Evolutionary conservation across 2,888 invertebrate species (phyloP).

Genomic region (Chloroclysta siterata): DNA sequence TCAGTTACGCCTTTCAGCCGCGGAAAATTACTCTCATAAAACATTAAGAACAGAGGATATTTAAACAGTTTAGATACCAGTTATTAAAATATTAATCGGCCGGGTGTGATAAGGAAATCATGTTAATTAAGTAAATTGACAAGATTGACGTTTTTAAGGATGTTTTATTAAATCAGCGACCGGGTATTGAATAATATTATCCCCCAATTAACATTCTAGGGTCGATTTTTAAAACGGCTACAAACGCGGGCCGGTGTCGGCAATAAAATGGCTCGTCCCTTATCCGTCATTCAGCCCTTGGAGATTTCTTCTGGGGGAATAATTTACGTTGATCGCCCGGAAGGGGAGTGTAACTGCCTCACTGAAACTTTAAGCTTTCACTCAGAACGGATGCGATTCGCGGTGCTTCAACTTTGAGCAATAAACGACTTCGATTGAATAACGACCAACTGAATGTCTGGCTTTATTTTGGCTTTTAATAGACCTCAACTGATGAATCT

Average conservation of each 20-base stretch:
- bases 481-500: not conserved
- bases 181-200: slow-evolving; percentile 78
- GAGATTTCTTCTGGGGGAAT: slow-evolving; percentile 83
- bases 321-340: slow-evolving; percentile 83
- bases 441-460: slow-evolving; percentile 54
- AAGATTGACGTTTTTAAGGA: slow-evolving; percentile 46
- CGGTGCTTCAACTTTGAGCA: slow-evolving; percentile 76
- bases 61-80: slow-evolving; percentile 69
- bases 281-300: slow-evolving; percentile 83
- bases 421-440: slow-evolving; percentile 77
- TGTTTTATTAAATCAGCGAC: slow-evolving; percentile 69
- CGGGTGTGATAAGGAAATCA: slow-evolving; percentile 24
- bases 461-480: slow-evolving; percentile 47
- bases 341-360: slow-evolving; percentile 83
- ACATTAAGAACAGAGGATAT: slow-evolving; percentile 70
- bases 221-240: slow-evolving; percentile 77
- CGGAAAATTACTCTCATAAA: slow-evolving; percentile 77
- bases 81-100: slow-evolving; percentile 60
- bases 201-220: slow-evolving; percentile 79
- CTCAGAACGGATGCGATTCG: slow-evolving; percentile 78
- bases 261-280: slow-evolving; percentile 82
- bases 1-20: slow-evolving; percentile 78
- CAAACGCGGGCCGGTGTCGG: slow-evolving; percentile 73
- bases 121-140: slow-evolving; percentile 31
- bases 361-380: slow-evolving; percentile 84